Percentiles rank a stretch among this genome's conserved stretches.
phyloP scores from a whole-genome alignment of 2,888 invertebrate species.

The Augochlorella aurata region DNA sequence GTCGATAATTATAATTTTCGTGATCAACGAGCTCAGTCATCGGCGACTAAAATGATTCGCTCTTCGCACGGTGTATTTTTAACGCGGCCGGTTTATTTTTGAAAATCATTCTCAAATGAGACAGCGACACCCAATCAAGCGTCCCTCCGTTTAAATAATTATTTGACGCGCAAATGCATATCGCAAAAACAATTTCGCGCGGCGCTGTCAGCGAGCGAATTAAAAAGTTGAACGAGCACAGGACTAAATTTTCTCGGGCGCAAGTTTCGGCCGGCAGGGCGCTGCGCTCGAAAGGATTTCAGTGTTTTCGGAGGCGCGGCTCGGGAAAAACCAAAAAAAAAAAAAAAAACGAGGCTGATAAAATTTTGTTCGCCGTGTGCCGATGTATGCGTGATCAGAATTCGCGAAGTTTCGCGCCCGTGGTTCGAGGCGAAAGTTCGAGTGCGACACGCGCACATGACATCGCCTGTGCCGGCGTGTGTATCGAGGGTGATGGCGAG shows the following conservation, averaged over 20 bases:
- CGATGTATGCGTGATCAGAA: slow-evolving; percentile 70
- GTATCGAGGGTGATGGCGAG: slow-evolving; percentile 62
- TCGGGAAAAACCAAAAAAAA: background rate
- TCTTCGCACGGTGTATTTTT: background rate
- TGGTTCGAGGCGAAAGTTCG: slow-evolving; percentile 71
- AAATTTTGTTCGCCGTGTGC: slow-evolving; percentile 56
- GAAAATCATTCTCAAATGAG: background rate
- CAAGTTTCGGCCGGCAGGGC: slow-evolving; percentile 31
- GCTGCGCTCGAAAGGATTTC: slow-evolving; percentile 48
- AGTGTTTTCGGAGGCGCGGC: slow-evolving; percentile 32
- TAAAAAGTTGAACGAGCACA: slow-evolving; percentile 50
- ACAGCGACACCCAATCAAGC: background rate
- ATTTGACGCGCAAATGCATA: background rate
- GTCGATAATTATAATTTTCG: background rate
- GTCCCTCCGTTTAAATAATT: background rate
- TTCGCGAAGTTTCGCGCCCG: slow-evolving; percentile 69
- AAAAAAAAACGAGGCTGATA: slow-evolving; percentile 47
- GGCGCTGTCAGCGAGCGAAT: slow-evolving; percentile 30
- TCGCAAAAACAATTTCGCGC: slow-evolving; percentile 21
- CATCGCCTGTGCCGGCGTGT: slow-evolving; percentile 61
- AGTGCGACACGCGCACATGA: slow-evolving; percentile 67
- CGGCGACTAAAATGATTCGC: slow-evolving; percentile 1
- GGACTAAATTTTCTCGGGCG: slow-evolving; percentile 57
- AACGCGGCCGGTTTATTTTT: background rate
- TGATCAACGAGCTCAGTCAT: background rate